These are phyloP conservation scores for Kryphioiulus occultus DNA, from an alignment of 2,888 invertebrate species.

Conservation along the genomic window DNA sequence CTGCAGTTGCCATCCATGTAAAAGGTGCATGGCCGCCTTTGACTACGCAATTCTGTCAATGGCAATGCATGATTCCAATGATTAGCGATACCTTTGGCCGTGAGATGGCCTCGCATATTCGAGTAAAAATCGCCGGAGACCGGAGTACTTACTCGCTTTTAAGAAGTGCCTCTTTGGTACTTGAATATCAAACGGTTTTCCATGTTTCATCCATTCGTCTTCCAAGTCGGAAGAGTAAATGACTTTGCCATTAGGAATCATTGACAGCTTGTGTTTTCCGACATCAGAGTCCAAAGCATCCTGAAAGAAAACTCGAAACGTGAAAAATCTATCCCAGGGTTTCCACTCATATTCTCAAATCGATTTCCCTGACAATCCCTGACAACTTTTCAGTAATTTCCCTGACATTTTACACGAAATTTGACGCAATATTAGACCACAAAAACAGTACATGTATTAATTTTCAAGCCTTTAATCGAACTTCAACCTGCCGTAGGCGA, in stretches of 20 bases:
- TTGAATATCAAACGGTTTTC: constrained; percentile 54
- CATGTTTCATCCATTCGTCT: constrained; percentile 59
- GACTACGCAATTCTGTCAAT: constrained; percentile 44
- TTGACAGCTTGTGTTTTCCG: neutral
- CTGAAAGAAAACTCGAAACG: neutral
- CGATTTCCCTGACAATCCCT: too few relatives aligned
- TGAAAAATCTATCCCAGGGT: neutral
- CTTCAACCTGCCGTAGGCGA: too few relatives aligned
- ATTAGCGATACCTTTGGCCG: neutral
- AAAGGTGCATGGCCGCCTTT: constrained; percentile 64
- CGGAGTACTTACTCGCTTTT: constrained; percentile 42
- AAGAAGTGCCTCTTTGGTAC: constrained; percentile 52
- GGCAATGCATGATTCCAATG: neutral
- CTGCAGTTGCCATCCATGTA: constrained; percentile 65
- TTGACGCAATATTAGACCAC: too few relatives aligned
- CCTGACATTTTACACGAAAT: too few relatives aligned
- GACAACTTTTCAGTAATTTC: too few relatives aligned
- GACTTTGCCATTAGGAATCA: constrained; percentile 56
- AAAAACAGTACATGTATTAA: too few relatives aligned
- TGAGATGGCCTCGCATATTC: too few relatives aligned
- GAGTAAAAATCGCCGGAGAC: neutral
- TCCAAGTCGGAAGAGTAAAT: constrained; percentile 60
- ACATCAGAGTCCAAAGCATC: neutral
- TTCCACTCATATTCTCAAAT: too few relatives aligned
- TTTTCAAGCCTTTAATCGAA: too few relatives aligned